Evolutionary conservation across 2,888 invertebrate genomes (phyloP).

Genomic region (Ariolimax columbianus): DNA sequence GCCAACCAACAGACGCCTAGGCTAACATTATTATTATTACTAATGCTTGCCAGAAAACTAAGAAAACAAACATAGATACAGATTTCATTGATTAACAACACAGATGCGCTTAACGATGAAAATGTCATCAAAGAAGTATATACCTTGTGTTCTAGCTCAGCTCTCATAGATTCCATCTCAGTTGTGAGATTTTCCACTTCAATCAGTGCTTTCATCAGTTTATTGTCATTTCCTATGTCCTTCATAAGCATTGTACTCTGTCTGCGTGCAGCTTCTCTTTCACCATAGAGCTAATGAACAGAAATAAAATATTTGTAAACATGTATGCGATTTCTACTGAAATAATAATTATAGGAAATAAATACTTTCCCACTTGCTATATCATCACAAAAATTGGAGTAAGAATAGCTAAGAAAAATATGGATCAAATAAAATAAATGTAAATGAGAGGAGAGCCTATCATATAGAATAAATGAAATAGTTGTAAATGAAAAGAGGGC

Average conservation of each 20-base stretch:
- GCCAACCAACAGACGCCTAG: no score
- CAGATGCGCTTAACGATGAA: no score
- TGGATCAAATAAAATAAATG: no score
- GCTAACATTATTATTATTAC: no score
- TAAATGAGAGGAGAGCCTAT: no score
- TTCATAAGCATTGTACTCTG: constrained; percentile 68
- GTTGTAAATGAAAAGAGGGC: no score
- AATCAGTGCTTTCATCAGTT: constrained; percentile 67
- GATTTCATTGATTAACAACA: no score
- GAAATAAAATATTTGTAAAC: not conserved
- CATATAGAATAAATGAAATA: no score
- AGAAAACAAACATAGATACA: no score
- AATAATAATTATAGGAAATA: not conserved
- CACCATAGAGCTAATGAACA: constrained; percentile 62
- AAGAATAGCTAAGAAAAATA: no score
- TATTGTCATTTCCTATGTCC: constrained; percentile 63
- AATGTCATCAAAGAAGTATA: not conserved
- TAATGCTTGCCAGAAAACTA: no score
- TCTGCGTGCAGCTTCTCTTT: constrained; percentile 68
- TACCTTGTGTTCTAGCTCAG: constrained; percentile 62
- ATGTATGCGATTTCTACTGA: not conserved
- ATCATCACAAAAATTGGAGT: not conserved
- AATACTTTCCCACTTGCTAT: not conserved
- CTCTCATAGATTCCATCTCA: constrained; percentile 60
- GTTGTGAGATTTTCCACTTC: constrained; percentile 67